Evolutionary conservation across 2,113 vertebrate genomes (phyloP), one percentile per base, ranked within the genome.

Genomic region (Psettodes erumei): DNA sequence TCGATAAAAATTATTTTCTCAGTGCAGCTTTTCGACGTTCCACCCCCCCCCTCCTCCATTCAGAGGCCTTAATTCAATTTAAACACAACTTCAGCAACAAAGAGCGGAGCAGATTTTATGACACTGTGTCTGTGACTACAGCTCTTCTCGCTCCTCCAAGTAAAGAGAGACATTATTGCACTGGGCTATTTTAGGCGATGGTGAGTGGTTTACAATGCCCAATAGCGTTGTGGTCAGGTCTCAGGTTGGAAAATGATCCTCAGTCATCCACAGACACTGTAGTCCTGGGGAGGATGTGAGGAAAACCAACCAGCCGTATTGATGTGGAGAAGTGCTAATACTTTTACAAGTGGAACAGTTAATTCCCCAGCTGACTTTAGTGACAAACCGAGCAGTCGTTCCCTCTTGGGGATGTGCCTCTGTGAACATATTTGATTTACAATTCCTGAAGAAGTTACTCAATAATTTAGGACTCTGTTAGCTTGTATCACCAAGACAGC

Each of bases 151-250:
- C 82, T 66, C 63, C 73, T 28, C 59, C 47, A 54, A 85, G 85
- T 69, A 84, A 89, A 91, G 85, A 78, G 67, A 88, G 77, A 83
- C 89, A 83, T 89, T 86, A 90, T 76, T 92, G 85, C 86, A 6
- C 65, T 2, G 64, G 77, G 75, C 87, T 92, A 93, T 93, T 92
- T 88, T 84, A 69, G 85, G 59, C 71, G 47, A 87, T 85, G 88
- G 86, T 90, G 86, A 83, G 79, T 83, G 90, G 89, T 91, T 91
- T 91, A 90, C 90, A 87, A 92, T 90, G 91, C 88, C 89, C 90
- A 87, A 76, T 84, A 86, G 86, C 78, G 66, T 88, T 91, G 88
- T 93, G 90, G 91, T 92, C 89, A 85, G 85, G 88, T 84, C 87
- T 90, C 88, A 89, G 89, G 88, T 88, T 81, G 86, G 83, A 89